Evolutionary conservation across 2,113 vertebrate genomes (phyloP).

Genomic region (Leiothrix lutea): DNA sequence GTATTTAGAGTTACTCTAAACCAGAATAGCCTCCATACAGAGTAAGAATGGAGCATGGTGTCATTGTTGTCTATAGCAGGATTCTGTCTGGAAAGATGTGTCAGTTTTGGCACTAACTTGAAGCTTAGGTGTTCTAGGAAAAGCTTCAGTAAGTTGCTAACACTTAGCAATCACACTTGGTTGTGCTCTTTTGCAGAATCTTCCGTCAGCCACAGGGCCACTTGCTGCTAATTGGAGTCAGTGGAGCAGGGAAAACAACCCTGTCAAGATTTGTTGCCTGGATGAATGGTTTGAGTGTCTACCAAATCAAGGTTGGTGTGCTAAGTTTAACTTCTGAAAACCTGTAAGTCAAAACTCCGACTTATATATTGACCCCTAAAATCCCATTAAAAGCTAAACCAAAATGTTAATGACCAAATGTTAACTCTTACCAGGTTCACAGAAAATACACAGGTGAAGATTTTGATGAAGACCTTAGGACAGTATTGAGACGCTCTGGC

Average conservation of each 20-base stretch:
- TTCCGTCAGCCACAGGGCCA: constrained; percentile 98
- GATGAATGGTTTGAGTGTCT: constrained; percentile 98
- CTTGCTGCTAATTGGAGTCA: constrained; percentile 95
- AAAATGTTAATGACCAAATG: not conserved
- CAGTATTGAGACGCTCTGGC: constrained; percentile 93
- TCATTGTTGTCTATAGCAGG: not conserved
- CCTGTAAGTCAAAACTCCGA: not conserved
- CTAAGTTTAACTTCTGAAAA: not conserved
- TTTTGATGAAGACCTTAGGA: constrained; percentile 96
- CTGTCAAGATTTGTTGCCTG: constrained; percentile 97
- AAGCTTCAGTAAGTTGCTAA: not conserved
- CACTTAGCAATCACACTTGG: not conserved
- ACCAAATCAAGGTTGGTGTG: constrained; percentile 93
- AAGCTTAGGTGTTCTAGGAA: not conserved
- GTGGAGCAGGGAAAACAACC: constrained; percentile 96
- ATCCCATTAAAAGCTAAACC: not conserved
- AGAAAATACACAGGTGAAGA: constrained; percentile 97
- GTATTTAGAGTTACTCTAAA: not conserved
- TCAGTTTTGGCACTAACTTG: not conserved
- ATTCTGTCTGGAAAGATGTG: not conserved
- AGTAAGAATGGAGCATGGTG: not conserved
- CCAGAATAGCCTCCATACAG: not conserved
- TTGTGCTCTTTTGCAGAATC: constrained; percentile 75
- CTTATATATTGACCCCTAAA: not conserved
- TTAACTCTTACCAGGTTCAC: constrained; percentile 83